Percentiles rank a stretch among this genome's conserved stretches.
These are phyloP conservation scores for Conger conger DNA, from an alignment of 2,113 vertebrate genomes.

Conservation along the genomic window DNA sequence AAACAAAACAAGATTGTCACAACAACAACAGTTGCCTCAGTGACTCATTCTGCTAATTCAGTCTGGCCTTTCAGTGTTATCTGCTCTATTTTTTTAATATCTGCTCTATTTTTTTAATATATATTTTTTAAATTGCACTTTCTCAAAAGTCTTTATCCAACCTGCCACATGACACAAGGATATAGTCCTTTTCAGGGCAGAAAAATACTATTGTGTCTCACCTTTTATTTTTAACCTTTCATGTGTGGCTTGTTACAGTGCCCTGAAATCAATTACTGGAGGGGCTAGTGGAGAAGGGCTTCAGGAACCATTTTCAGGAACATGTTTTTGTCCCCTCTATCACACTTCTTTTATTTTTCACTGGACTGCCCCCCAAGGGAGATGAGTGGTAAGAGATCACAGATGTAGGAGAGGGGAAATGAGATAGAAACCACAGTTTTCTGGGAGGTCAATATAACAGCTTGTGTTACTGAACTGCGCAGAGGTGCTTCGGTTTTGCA, in stretches of 20 bases:
- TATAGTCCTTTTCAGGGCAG: background rate
- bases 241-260: background rate
- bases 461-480: background rate
- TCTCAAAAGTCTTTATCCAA: slow-evolving; percentile 28
- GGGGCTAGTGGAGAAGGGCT: background rate
- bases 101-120: slow-evolving; percentile 54
- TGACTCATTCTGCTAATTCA: background rate
- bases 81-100: slow-evolving; percentile 50
- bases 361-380: background rate
- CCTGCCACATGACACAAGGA: background rate
- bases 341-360: background rate
- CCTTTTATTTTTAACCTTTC: slow-evolving; percentile 9
- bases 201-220: background rate
- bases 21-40: background rate
- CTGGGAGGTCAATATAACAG: background rate
- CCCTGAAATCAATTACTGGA: slow-evolving; percentile 1
- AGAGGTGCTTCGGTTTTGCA: background rate
- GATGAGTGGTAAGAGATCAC: background rate
- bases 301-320: background rate
- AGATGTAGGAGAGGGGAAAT: background rate
- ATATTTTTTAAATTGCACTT: slow-evolving; percentile 17
- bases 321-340: background rate
- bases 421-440: background rate
- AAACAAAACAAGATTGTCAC: background rate
- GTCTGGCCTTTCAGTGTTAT: background rate